A percentile compares a stretch with the other conserved stretches of the same genome.
These are phyloP conservation scores for Pissodes strobi DNA, from an alignment of 1,140 invertebrate species.

Conservation along the genomic window DNA sequence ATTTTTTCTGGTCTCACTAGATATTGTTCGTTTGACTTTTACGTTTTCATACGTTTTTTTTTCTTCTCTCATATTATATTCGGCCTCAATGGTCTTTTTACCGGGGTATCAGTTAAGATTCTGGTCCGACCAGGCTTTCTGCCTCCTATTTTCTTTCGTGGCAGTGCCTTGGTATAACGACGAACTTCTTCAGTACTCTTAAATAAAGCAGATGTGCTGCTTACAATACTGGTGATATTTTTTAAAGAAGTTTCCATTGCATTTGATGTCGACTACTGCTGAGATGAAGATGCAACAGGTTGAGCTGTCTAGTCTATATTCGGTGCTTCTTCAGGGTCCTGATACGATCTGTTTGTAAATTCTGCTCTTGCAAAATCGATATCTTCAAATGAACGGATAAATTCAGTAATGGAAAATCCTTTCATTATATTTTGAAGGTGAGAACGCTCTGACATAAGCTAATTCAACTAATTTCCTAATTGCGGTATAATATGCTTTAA, in stretches of 20 bases:
- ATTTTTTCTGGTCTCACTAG: conserved; percentile 13
- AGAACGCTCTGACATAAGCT: too few relatives aligned
- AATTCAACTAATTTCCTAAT: too few relatives aligned
- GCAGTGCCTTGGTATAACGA: conserved; percentile 18
- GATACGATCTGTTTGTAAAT: too few relatives aligned
- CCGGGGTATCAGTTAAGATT: conserved; percentile 26
- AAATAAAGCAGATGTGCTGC: conserved; percentile 9
- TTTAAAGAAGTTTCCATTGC: conserved; percentile 1
- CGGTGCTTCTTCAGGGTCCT: conserved; percentile 22
- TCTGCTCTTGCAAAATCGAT: too few relatives aligned
- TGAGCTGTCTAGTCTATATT: conserved; percentile 20
- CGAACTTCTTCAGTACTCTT: conserved; percentile 24
- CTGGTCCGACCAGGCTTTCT: too few relatives aligned
- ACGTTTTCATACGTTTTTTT: conserved; percentile 12
- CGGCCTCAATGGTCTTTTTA: conserved; percentile 24
- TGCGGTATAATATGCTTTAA: too few relatives aligned
- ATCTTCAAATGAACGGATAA: too few relatives aligned
- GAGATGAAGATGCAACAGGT: conserved; percentile 19
- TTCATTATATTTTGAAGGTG: too few relatives aligned
- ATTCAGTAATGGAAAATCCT: too few relatives aligned
- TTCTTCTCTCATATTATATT: conserved; percentile 14
- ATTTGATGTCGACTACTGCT: background rate
- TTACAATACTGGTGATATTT: too few relatives aligned
- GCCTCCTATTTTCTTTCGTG: conserved; percentile 4
- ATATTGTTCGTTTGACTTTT: conserved; percentile 18